Evolutionary conservation across 1,140 invertebrate genomes (phyloP), one percentile per base, ranked within the genome.

Genomic region (Coptotermes formosanus): DNA sequence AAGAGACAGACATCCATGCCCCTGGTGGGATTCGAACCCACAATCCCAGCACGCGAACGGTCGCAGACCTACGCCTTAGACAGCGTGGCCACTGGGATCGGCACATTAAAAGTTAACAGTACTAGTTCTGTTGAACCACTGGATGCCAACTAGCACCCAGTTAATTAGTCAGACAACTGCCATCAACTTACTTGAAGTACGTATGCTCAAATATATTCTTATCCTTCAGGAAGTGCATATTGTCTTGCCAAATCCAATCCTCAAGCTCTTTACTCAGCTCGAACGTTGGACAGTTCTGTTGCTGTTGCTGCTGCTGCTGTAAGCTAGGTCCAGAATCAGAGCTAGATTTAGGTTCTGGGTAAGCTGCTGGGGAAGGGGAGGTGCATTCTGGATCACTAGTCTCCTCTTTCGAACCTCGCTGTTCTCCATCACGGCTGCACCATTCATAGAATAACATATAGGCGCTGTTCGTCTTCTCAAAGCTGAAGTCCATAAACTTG

Each of bases 391-490:
- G 45, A 45, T 81, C 45, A 48, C 48, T 87, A n/a, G 86, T n/a
- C n/a, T 87, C 83, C 52, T 87, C 85, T 82, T 88, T 88, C 81
- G 85, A 45, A 75, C 85, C 87, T 85, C 87, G 81, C 82, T 88
- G 82, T 23, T 87, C 86, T 43, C 86, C 87, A 12, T 85, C 86
- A 11, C 82, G 86, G 45, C 86, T 84, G 86, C 92, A 94, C 87
- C 96, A 94, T 90, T 99, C 97, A 90, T 99, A 99, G 90, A 99
- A 99, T 82, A 99, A 90, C 98, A 99, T 99, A 89, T 99, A 99
- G 1, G 98, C 98, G 89, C 97, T 98, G 90, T 99, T 99, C 0
- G 97, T 98, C 92, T 99, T 99, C 90, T 99, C 98, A 90, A 98
- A 98, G 88, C 97, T 98, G 89, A 98, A 98, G 89, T 99, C 98